Conservation (phyloP, 2,888 invertebrate species). For the Alsophila aescularia region DNA sequence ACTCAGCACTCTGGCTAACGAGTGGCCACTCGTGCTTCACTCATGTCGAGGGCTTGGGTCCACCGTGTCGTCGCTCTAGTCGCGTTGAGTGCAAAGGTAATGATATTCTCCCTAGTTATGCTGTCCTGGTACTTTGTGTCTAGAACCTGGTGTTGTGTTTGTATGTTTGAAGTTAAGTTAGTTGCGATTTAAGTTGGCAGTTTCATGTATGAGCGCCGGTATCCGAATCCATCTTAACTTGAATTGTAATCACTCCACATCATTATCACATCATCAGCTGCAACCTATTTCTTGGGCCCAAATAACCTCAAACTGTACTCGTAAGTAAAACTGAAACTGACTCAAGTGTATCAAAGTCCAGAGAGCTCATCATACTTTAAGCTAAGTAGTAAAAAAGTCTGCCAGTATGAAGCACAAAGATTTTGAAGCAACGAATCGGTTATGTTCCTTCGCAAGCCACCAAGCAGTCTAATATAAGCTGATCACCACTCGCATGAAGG, state of each 20-base stretch:
- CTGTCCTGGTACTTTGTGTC: slow-evolving; percentile 39
- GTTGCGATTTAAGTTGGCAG: background rate
- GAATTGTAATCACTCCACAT: too few species aligned
- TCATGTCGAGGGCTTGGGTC: slow-evolving; percentile 13
- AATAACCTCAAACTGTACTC: too few species aligned
- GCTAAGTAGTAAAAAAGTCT: too few species aligned
- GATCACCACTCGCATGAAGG: slow-evolving; percentile 5
- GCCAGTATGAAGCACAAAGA: too few species aligned
- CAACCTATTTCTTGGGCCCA: too few species aligned
- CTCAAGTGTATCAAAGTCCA: too few species aligned
- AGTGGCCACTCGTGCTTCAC: slow-evolving; percentile 30
- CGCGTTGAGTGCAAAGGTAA: slow-evolving; percentile 38
- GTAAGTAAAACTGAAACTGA: too few species aligned
- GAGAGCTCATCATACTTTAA: too few species aligned
- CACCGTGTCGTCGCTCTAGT: background rate
- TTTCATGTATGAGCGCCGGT: background rate
- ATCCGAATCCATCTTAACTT: too few species aligned
- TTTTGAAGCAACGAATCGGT: background rate
- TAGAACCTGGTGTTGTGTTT: background rate
- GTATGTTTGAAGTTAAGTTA: background rate
- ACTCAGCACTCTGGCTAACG: slow-evolving; percentile 32
- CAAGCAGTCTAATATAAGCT: slow-evolving; percentile 6
- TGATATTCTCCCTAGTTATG: slow-evolving; percentile 50
- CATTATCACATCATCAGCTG: too few species aligned
- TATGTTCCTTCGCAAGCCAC: background rate